These are phyloP conservation scores for Lacerta agilis DNA, from an alignment of 2,797 vertebrate genomes.

Conservation along the genomic window DNA sequence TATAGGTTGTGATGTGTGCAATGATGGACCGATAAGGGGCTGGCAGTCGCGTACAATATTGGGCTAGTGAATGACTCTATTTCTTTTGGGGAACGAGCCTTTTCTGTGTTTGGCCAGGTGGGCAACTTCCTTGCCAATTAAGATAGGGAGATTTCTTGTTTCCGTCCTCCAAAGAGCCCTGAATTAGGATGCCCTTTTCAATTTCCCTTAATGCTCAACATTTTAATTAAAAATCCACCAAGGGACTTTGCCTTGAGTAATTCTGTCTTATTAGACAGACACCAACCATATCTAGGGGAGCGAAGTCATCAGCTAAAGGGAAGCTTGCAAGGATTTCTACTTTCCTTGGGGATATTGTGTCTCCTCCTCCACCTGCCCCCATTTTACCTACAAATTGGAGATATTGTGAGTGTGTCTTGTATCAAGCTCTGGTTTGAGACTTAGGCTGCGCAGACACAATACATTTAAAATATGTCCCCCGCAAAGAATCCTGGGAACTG, in stretches of 20 bases:
- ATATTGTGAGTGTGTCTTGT: neutral
- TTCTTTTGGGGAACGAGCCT: neutral
- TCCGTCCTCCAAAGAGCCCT: neutral
- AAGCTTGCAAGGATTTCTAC: neutral
- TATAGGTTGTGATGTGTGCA: neutral
- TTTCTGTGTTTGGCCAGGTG: neutral
- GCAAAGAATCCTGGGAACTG: too few relatives aligned
- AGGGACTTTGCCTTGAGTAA: neutral
- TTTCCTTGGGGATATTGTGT: neutral
- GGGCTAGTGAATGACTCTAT: neutral
- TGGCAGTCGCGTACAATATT: neutral
- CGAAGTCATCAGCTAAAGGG: neutral
- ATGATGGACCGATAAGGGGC: neutral
- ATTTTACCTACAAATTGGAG: neutral
- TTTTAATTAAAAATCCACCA: neutral
- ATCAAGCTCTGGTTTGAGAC: neutral
- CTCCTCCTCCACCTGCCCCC: neutral
- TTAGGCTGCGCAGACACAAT: too few relatives aligned
- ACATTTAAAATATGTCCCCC: too few relatives aligned
- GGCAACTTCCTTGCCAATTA: neutral
- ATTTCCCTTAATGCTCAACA: neutral
- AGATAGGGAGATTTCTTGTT: neutral
- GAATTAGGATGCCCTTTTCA: neutral
- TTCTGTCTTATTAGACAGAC: neutral
- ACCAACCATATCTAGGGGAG: neutral